Evolutionary conservation across 1,140 invertebrate species (phyloP), one percentile per base, ranked within the genome.

Genomic region (Anastrepha obliqua): DNA sequence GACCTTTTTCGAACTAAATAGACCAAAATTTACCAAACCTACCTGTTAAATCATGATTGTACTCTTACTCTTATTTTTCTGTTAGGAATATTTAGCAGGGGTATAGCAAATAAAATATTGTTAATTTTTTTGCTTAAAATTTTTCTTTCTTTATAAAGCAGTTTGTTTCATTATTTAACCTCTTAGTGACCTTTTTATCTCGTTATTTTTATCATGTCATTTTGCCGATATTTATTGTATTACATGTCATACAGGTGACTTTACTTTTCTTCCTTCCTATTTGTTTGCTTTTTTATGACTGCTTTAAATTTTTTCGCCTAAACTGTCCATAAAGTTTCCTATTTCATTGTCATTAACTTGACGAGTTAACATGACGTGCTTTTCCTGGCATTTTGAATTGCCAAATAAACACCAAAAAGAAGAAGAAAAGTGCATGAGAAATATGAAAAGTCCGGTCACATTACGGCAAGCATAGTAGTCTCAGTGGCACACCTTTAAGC

Each of bases 341-440:
- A 51, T 81, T 81, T 55, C 47, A 81, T 81, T 81, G 74, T 29
- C 74, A 81, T 81, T 81, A 81, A 47, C 47, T 81, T 81, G 74
- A 81, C 74, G 74, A 81, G 74, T 81, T 81, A 47, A 81, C 74
- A 51, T 81, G 74, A 81, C 47, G 47, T 81, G 67, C n/a, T 81
- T 81, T 55, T 55, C 74, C 74, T 55, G 47, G n/a, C 74, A 81
- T 81, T 81, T 51, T n/a, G n/a, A 81, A 81, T 81, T 81, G 44
- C 74, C 74, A 81, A 81, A 81, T 81, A 81, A 81, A 55, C 55
- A n/a, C n/a, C 47, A 42, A 29, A 55, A 81, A 55, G 15, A 47
- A 20, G 42, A 42, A 47, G 44, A 81, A 55, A 81, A 55, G 17
- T 81, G 44, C 47, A 17, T 81, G 74, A 9, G 47, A 42, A 11